Percentiles rank a stretch among this genome's conserved stretches.
These are phyloP conservation scores for Buceros bicornis DNA, from an alignment of 2,797 vertebrate species.

Conservation along the genomic window DNA sequence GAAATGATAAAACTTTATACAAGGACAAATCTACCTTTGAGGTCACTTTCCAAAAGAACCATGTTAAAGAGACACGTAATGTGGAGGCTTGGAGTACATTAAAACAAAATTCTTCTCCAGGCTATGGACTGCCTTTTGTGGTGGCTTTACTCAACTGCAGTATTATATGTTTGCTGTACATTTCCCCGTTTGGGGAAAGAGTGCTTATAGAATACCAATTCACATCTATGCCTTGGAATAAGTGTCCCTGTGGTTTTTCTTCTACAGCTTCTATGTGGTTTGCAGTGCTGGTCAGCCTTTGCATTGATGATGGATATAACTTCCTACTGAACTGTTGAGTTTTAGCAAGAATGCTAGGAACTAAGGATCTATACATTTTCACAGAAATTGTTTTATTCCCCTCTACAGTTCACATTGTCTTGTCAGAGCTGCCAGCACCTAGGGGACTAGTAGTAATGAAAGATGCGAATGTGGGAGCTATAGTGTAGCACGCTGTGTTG, in stretches of 20 bases:
- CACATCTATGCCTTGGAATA: background rate
- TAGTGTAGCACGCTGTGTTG: background rate
- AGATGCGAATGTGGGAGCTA: background rate
- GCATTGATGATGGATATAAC: background rate
- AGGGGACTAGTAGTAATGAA: slow-evolving; percentile 7
- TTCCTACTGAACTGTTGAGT: background rate
- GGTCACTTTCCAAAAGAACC: background rate
- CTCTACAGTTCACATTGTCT: background rate
- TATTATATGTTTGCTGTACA: background rate
- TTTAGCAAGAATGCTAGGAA: slow-evolving; percentile 4
- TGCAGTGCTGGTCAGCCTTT: background rate
- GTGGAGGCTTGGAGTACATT: background rate
- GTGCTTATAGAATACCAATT: background rate
- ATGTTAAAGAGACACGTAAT: background rate
- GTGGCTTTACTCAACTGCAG: background rate
- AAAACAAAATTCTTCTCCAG: background rate
- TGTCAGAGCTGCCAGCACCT: slow-evolving; percentile 36
- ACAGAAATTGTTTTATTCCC: slow-evolving; percentile 20
- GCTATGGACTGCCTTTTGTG: background rate
- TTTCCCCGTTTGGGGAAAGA: background rate
- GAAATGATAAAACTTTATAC: background rate
- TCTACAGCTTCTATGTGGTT: background rate
- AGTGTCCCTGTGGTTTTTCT: background rate
- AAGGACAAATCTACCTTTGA: background rate
- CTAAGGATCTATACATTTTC: background rate